These are phyloP conservation scores for Napeogenes inachia DNA, from an alignment of 2,888 invertebrate species.

Conservation along the genomic window DNA sequence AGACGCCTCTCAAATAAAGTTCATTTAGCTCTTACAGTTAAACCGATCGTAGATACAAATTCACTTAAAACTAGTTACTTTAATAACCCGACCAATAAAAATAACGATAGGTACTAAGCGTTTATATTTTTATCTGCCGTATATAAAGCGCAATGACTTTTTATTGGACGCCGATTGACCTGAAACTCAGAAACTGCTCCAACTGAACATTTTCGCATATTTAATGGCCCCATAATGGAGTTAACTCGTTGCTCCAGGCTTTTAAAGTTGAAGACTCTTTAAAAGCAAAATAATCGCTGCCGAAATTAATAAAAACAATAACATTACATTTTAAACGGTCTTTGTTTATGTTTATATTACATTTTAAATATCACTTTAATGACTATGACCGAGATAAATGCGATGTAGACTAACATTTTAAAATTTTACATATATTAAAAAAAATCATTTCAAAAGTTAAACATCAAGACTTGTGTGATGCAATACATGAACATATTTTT, in stretches of 20 bases:
- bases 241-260: conserved; percentile 28
- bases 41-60: no score
- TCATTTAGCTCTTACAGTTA: no score
- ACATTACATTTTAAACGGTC: background rate
- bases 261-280: conserved; percentile 27
- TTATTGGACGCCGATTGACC: conserved; percentile 29
- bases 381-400: no score
- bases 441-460: no score
- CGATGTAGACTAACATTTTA: no score
- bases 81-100: conserved; percentile 13
- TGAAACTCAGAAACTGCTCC: conserved; percentile 21
- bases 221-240: conserved; percentile 31
- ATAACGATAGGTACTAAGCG: conserved; percentile 7
- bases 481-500: no score
- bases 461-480: no score
- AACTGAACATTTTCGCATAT: conserved; percentile 30
- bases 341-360: no score
- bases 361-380: no score
- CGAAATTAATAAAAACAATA: conserved; percentile 29
- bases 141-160: conserved; percentile 23
- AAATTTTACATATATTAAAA: no score
- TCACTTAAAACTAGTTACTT: conserved; percentile 10
- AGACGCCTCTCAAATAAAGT: no score
- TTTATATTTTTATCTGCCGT: conserved; percentile 20
- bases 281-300: conserved; percentile 22